These are phyloP conservation scores for Motacilla tschutschensis DNA, from an alignment of 2,113 vertebrate genomes.

Conservation along the genomic window DNA sequence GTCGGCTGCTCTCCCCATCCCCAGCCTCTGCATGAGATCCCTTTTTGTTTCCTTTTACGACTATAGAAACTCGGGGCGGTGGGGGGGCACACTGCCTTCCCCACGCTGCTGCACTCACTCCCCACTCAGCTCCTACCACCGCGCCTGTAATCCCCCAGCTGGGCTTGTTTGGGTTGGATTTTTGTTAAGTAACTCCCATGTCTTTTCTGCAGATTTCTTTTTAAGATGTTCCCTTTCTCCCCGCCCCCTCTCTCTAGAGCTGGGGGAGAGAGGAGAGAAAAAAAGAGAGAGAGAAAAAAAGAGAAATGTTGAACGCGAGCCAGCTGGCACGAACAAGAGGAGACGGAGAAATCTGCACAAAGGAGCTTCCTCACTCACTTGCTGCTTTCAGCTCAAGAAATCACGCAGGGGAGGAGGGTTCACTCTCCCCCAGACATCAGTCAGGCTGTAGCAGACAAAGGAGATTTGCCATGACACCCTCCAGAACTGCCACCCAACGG, in stretches of 20 bases:
- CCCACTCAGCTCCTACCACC: neutral
- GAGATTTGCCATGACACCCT: conserved; percentile 42
- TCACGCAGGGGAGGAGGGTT: conserved; percentile 34
- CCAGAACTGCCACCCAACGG: conserved; percentile 12
- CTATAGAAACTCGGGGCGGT: neutral
- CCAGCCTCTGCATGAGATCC: conserved; percentile 29
- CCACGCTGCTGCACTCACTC: neutral
- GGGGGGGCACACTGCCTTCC: neutral
- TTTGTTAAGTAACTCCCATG: conserved; percentile 46
- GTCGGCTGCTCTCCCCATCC: conserved; percentile 24
- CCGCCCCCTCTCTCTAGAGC: conserved; percentile 47
- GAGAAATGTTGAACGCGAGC: conserved; percentile 60
- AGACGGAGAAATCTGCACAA: conserved; percentile 63
- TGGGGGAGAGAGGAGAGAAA: neutral
- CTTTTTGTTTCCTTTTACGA: conserved; percentile 62
- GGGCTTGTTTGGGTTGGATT: conserved; percentile 60
- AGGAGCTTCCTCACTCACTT: conserved; percentile 68
- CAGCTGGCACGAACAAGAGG: conserved; percentile 63
- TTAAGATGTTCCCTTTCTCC: conserved; percentile 43
- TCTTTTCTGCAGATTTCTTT: conserved; percentile 55
- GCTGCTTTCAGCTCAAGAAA: conserved; percentile 64
- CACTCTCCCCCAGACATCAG: conserved; percentile 24
- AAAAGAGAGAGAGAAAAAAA: neutral
- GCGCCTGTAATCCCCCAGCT: conserved; percentile 32
- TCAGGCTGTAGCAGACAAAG: conserved; percentile 38